Evolutionary conservation across 2,113 vertebrate species (phyloP).

Genomic region (Genyomyrus donnyi): DNA sequence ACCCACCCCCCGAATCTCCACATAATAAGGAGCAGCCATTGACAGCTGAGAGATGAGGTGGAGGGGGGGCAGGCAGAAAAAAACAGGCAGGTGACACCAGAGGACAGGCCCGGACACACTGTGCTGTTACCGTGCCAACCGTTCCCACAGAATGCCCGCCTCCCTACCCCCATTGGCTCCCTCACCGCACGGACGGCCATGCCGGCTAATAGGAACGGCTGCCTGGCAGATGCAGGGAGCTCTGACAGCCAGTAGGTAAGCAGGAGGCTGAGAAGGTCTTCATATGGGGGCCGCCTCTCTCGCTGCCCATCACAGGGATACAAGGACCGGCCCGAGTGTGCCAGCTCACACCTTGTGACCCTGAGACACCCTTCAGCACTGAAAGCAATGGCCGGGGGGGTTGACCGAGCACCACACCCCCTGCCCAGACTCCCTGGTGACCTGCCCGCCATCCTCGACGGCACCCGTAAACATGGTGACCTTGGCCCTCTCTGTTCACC

Average conservation of each 20-base stretch:
- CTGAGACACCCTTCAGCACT: background rate
- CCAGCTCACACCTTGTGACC: background rate
- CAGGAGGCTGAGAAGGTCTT: background rate
- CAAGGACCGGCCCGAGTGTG: background rate
- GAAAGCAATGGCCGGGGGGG: background rate
- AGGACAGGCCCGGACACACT: slow-evolving; percentile 61
- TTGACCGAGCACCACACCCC: background rate
- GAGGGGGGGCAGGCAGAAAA: background rate
- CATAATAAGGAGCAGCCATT: slow-evolving; percentile 35
- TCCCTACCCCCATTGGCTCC: slow-evolving; percentile 59
- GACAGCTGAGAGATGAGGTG: slow-evolving; percentile 52
- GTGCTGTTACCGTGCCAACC: slow-evolving; percentile 71
- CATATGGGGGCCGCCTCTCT: background rate
- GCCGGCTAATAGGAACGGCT: slow-evolving; percentile 41
- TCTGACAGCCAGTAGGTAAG: background rate
- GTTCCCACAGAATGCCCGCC: slow-evolving; percentile 60
- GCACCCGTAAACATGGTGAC: background rate
- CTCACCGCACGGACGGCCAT: slow-evolving; percentile 45
- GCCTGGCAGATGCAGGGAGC: slow-evolving; percentile 18
- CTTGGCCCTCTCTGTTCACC: background rate
- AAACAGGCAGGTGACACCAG: slow-evolving; percentile 40
- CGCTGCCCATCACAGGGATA: background rate
- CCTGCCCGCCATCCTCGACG: background rate
- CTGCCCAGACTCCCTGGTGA: background rate
- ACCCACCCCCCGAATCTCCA: background rate